Evolutionary conservation across 2,113 vertebrate species (phyloP), one percentile per base, ranked within the genome.

Genomic region (Coturnix japonica): DNA sequence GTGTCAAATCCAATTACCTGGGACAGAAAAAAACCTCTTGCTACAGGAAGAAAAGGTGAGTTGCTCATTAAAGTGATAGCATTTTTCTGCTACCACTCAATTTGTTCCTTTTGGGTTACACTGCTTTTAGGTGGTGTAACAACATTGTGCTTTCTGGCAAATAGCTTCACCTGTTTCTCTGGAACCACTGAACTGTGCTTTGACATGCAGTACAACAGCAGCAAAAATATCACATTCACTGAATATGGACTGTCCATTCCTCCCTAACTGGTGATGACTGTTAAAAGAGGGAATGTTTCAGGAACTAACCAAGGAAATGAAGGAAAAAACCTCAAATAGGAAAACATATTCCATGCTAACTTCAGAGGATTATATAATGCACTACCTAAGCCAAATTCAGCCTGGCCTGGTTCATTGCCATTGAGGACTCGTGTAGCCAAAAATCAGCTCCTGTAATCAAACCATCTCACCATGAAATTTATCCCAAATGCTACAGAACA

Each of bases 401-500:
- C 76, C 39, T 44, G 39, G 41, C 37, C 43, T 94, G 88, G 72
- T 91, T 91, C 81, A 39, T 0, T 81, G 75, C 72, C 77, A 84
- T 13, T 12, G 7, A 76, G 41, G n/a, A 91, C 78, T 93, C 64
- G 60, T 77, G 84, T 5, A 30, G 84, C 56, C 66, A 37, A 93
- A 9, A 89, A 86, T 70, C 35, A 77, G 61, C 0, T 0, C 44
- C 87, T 91, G 75, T 74, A 93, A 93, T 85, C 89, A 89, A 93
- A 91, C 75, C 61, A 53, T 72, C 65, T 71, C 95, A 73, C 75
- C 44, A 59, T 46, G 74, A 90, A 85, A 90, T 86, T 59, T 79
- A 91, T 83, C 80, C 70, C 75, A 96, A 96, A 95, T 89, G 82
- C 80, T 85, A 66, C 80, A 85, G 89, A 95, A 87, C 89, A 91